Evolutionary conservation across 2,797 vertebrate species (phyloP).

Genomic region (Lophius americanus): DNA sequence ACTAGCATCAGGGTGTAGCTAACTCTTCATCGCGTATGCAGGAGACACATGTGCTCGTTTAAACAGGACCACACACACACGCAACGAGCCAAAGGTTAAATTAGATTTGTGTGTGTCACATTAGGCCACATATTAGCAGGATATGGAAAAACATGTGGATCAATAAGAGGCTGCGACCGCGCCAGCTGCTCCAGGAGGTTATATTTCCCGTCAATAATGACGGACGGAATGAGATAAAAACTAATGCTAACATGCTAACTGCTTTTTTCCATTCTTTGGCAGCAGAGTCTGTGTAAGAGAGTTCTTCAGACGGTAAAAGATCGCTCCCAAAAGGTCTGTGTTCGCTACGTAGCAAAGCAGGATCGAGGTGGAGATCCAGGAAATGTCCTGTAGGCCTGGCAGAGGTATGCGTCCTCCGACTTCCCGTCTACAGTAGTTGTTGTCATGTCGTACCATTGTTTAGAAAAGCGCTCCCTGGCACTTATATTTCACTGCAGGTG

Average conservation of each 20-base stretch:
- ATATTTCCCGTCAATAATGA: background rate
- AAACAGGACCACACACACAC: background rate
- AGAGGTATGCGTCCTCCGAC: too few species aligned
- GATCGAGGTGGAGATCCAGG: too few species aligned
- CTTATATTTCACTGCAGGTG: too few species aligned
- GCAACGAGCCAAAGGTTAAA: background rate
- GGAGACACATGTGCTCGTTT: background rate
- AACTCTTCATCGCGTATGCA: background rate
- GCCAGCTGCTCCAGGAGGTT: background rate
- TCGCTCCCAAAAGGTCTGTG: too few species aligned
- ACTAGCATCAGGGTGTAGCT: conserved; percentile 17
- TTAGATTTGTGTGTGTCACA: background rate
- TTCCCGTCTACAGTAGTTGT: too few species aligned
- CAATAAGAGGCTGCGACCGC: background rate
- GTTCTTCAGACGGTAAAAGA: too few species aligned
- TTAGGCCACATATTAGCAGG: background rate
- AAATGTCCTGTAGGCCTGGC: too few species aligned
- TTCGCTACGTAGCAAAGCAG: too few species aligned
- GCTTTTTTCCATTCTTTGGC: background rate
- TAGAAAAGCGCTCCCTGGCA: too few species aligned
- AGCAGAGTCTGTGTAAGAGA: too few species aligned
- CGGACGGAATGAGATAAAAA: background rate
- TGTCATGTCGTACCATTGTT: too few species aligned
- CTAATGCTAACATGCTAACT: background rate
- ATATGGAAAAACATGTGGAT: background rate